Percentiles rank a stretch among this genome's conserved stretches.
phyloP scores from a whole-genome alignment of 2,797 vertebrate species.

The Botia almorhae region DNA sequence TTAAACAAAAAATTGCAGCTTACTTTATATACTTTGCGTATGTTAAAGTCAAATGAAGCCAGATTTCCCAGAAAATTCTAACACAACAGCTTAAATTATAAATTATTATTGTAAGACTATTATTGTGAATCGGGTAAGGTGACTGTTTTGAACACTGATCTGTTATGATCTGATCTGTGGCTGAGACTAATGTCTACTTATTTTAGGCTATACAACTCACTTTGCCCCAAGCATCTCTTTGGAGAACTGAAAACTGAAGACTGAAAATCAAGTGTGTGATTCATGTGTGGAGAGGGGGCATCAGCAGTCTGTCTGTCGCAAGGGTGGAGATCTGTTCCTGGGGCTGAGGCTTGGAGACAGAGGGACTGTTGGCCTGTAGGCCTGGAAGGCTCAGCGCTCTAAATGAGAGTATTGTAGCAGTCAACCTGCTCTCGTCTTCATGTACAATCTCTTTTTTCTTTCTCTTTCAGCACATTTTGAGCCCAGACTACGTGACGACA shows the following conservation, averaged over 20 bases:
- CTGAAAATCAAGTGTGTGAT: slow-evolving; percentile 30
- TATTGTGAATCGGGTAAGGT: no score
- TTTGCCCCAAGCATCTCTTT: slow-evolving; percentile 77
- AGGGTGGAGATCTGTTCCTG: slow-evolving; percentile 63
- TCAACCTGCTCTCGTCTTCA: slow-evolving; percentile 89
- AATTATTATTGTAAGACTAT: no score
- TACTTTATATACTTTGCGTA: no score
- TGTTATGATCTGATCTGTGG: no score
- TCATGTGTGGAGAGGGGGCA: slow-evolving; percentile 54
- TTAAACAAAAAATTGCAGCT: no score
- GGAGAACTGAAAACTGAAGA: slow-evolving; percentile 8
- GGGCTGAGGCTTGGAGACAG: slow-evolving; percentile 80
- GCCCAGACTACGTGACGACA: slow-evolving; percentile 97
- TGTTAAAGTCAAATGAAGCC: no score
- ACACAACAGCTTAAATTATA: no score
- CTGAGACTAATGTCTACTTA: background rate
- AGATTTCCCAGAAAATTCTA: no score
- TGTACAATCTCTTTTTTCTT: slow-evolving; percentile 82
- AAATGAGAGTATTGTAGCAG: slow-evolving; percentile 93
- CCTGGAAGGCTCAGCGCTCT: slow-evolving; percentile 82
- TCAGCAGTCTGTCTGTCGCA: slow-evolving; percentile 47
- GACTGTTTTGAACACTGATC: no score
- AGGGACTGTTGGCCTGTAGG: slow-evolving; percentile 84
- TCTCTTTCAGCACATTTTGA: slow-evolving; percentile 89
- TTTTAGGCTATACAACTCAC: slow-evolving; percentile 45